Evolutionary conservation across 2,888 invertebrate species (phyloP).

Genomic region (Sinotaia quadrata): DNA sequence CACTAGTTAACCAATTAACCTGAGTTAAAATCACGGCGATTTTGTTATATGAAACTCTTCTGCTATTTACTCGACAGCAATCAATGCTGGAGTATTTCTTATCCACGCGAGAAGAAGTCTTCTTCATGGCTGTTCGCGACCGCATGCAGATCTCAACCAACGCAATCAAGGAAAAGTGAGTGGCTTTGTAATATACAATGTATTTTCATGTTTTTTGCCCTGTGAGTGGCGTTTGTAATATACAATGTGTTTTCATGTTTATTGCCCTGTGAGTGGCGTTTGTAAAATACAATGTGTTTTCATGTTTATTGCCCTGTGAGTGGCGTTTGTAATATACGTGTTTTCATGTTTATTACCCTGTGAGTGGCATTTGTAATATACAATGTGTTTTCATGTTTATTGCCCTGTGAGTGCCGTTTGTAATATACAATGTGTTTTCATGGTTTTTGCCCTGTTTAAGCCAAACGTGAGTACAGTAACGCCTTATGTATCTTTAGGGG

Average conservation of each 20-base stretch:
- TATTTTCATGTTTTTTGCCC: not conserved
- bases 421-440: no score
- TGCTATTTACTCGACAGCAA: no score
- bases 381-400: not conserved
- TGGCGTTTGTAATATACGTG: not conserved
- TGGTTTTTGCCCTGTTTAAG: no score
- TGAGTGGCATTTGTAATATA: no score
- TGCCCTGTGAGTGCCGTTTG: no score
- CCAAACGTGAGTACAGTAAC: no score
- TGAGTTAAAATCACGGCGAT: not conserved
- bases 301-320: not conserved
- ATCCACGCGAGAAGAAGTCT: conserved; percentile 71
- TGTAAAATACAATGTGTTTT: not conserved
- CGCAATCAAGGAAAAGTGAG: conserved; percentile 71
- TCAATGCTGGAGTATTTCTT: conserved; percentile 70
- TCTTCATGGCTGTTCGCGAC: conserved; percentile 71
- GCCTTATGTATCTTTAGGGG: no score
- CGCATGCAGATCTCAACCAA: conserved; percentile 71
- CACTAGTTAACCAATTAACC: not conserved
- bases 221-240: not conserved
- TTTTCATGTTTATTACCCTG: not conserved
- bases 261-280: not conserved
- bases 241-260: not conserved
- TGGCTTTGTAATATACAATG: conserved; percentile 15
- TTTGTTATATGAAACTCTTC: no score